Conservation (phyloP, 2,797 vertebrate genomes). For the Luscinia luscinia region DNA sequence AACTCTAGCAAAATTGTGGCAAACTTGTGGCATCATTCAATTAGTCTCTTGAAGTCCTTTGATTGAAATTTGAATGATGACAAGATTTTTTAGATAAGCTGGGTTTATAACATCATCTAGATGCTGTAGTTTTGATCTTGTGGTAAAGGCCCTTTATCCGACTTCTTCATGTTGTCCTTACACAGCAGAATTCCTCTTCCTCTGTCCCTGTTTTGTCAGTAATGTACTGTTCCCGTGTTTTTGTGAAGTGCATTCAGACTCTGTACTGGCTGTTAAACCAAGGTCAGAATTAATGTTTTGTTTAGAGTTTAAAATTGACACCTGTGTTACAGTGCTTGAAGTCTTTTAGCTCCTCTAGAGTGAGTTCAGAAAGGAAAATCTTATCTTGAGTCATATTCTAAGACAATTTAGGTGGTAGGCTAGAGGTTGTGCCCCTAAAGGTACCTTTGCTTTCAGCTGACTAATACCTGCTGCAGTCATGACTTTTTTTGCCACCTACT, state of each 20-base stretch:
- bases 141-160: accelerated
- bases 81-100: not conserved
- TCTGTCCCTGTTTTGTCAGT: not conserved
- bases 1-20: not conserved
- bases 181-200: not conserved
- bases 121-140: not conserved
- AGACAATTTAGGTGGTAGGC: not conserved
- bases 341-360: not conserved
- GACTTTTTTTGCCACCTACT: not conserved
- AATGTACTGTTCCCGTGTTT: not conserved
- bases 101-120: not conserved
- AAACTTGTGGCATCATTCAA: not conserved
- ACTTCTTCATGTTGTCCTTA: not conserved
- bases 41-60: not conserved
- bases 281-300: not conserved
- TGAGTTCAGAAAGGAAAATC: not conserved
- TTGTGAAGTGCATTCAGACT: not conserved
- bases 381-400: not conserved
- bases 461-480: not conserved
- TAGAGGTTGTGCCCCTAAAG: not conserved
- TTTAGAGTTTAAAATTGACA: not conserved
- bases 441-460: not conserved
- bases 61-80: not conserved
- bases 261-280: not conserved
- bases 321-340: not conserved